Evolutionary conservation across 1,140 invertebrate genomes (phyloP).

Genomic region (Brachionus calyciflorus): DNA sequence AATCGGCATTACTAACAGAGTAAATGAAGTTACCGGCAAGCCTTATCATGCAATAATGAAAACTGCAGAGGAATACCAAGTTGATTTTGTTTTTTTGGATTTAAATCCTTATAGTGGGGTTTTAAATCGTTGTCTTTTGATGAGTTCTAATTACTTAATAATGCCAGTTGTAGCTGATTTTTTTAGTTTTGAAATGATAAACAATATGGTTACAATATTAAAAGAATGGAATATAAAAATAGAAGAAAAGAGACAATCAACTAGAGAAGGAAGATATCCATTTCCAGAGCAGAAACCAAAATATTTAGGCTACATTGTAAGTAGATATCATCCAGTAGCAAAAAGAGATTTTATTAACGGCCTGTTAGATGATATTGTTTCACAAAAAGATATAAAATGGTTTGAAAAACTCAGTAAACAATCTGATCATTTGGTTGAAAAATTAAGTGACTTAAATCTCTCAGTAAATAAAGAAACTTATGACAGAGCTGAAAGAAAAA

Average conservation of each 20-base stretch:
- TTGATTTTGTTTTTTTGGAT: constrained; percentile 19
- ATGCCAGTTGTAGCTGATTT: background rate
- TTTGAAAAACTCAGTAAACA: background rate
- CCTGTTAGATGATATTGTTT: background rate
- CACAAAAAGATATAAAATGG: background rate
- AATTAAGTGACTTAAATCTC: background rate
- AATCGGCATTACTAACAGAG: background rate
- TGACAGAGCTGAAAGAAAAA: background rate
- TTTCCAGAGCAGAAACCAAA: background rate
- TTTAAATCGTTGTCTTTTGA: background rate
- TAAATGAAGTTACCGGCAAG: background rate
- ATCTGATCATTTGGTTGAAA: background rate
- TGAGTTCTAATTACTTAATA: background rate
- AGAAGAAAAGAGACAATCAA: background rate
- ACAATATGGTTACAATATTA: background rate
- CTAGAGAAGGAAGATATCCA: background rate
- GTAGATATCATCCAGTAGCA: background rate
- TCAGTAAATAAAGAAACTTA: background rate
- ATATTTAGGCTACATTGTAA: constrained; percentile 24
- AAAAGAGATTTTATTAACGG: background rate
- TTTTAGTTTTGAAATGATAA: background rate
- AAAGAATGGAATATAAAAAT: background rate
- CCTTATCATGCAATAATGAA: background rate
- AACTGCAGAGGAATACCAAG: constrained; percentile 1
- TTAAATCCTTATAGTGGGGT: constrained; percentile 3